Evolutionary conservation across 2,888 invertebrate genomes (phyloP).

Genomic region (Galeopsomyia nigrocyanea): DNA sequence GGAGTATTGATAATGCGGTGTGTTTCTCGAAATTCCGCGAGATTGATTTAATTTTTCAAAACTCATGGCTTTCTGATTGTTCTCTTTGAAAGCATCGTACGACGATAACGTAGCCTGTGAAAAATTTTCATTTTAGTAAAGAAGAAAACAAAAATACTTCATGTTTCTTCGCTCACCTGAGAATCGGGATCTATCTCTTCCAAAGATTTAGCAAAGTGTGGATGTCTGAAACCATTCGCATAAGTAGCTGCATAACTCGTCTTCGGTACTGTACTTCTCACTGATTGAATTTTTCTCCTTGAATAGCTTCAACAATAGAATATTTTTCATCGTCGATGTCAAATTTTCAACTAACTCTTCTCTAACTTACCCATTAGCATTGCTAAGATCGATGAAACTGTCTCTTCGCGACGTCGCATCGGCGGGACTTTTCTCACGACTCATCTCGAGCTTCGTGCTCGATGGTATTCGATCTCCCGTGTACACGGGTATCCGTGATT

Average conservation of each 20-base stretch:
- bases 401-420: background rate
- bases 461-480: slow-evolving; percentile 18
- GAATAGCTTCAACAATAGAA: background rate
- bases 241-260: slow-evolving; percentile 8
- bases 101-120: slow-evolving; percentile 17
- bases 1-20: slow-evolving; percentile 30
- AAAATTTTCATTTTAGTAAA: background rate
- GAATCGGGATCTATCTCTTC: slow-evolving; percentile 7
- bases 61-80: slow-evolving; percentile 28
- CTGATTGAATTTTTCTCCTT: background rate
- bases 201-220: slow-evolving; percentile 19
- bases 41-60: slow-evolving; percentile 43
- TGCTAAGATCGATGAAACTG: background rate
- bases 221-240: background rate
- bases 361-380: slow-evolving; percentile 20
- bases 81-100: slow-evolving; percentile 15
- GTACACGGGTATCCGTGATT: slow-evolving; percentile 45
- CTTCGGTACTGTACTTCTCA: slow-evolving; percentile 21
- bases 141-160: background rate
- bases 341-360: background rate
- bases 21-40: slow-evolving; percentile 8
- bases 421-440: background rate
- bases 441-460: slow-evolving; percentile 21
- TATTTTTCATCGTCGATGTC: background rate
- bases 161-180: background rate